phyloP scores from a whole-genome alignment of 2,888 invertebrate species.

The Dilophus febrilis region DNA sequence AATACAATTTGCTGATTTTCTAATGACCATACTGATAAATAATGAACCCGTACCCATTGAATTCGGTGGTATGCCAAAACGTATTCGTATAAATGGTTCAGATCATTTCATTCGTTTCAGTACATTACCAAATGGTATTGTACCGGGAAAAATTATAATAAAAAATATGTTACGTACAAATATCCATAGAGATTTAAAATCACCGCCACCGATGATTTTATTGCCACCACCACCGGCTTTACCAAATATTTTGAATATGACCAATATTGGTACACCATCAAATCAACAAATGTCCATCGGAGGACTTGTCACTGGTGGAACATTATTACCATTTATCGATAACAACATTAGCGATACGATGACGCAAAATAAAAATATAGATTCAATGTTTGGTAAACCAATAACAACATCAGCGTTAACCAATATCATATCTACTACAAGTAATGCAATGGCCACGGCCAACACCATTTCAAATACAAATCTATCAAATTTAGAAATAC shows the following conservation, averaged over 20 bases:
- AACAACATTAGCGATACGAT: conserved; percentile 17
- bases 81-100: conserved; percentile 52
- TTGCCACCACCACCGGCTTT: background rate
- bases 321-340: conserved; percentile 21
- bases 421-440: conserved; percentile 34
- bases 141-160: conserved; percentile 52
- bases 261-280: background rate
- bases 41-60: conserved; percentile 61
- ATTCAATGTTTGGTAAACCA: too few relatives aligned
- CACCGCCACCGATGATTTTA: conserved; percentile 2
- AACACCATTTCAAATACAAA: background rate
- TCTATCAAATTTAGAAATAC: conserved; percentile 19
- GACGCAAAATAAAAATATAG: too few relatives aligned
- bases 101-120: conserved; percentile 71
- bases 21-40: conserved; percentile 61
- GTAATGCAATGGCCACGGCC: background rate
- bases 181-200: conserved; percentile 4
- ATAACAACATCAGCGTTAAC: conserved; percentile 39
- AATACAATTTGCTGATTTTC: conserved; percentile 61
- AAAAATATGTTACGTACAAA: conserved; percentile 52
- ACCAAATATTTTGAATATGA: background rate
- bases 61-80: conserved; percentile 70
- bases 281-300: background rate
- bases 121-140: conserved; percentile 53
- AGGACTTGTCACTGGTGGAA: too few relatives aligned